Conservation (phyloP, 2,113 vertebrate genomes). For the Brienomyrus brachyistius region DNA sequence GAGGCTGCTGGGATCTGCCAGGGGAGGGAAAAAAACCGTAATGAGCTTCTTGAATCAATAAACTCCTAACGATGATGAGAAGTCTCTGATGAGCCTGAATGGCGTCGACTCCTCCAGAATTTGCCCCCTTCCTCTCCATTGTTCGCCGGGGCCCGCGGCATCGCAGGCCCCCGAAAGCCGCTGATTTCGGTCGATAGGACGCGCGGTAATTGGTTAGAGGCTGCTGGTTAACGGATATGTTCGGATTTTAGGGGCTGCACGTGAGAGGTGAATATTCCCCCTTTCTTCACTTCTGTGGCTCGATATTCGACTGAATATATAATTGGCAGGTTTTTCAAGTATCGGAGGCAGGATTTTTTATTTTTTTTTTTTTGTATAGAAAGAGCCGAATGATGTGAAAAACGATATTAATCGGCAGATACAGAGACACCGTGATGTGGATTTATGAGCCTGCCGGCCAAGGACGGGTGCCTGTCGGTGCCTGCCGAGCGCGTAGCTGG, state of each 20-base stretch:
- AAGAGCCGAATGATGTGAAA: neutral
- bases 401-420: neutral
- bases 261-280: conserved; percentile 21
- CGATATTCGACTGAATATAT: neutral
- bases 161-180: neutral
- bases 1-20: conserved; percentile 33
- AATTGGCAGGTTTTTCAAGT: neutral
- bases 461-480: neutral
- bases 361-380: neutral
- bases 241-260: conserved; percentile 31
- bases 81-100: conserved; percentile 42
- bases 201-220: conserved; percentile 37
- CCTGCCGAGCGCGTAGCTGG: neutral
- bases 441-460: neutral
- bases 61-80: conserved; percentile 42
- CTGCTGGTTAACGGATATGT: conserved; percentile 34
- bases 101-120: conserved; percentile 27
- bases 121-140: conserved; percentile 32
- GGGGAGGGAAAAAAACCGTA: conserved; percentile 32
- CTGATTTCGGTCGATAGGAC: conserved; percentile 34
- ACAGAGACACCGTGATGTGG: neutral
- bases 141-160: conserved; percentile 30
- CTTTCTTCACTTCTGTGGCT: neutral
- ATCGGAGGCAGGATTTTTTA: neutral
- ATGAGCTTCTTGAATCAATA: conserved; percentile 47